Evolutionary conservation across 2,797 vertebrate genomes (phyloP), one percentile per base, ranked within the genome.

Genomic region (Harpagifer antarcticus): DNA sequence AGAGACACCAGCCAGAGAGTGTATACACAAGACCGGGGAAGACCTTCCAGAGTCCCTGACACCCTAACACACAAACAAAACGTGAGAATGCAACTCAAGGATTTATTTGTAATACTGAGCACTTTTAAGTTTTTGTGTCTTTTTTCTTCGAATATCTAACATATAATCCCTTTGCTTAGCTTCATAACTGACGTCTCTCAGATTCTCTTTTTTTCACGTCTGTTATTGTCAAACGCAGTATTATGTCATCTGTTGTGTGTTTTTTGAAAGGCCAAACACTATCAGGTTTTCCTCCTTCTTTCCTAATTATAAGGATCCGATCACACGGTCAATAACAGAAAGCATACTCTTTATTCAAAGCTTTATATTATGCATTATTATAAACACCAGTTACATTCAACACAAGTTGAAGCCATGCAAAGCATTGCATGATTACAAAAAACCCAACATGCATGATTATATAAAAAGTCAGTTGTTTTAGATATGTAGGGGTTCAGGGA

Each of bases 311-410:
- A 85, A 76, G 76, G 56, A 87, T 53, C n/a, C 47, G 68, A 62
- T 65, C 56, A 85, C 72, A 86, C 70, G 48, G 48, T 65, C 45
- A 57, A 56, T 74, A 64, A 88, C 68, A 83, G 82, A 91, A 88
- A 88, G 69, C 56, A 76, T 68, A 37, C 16, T 91, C 72, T 95
- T 95, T 94, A 94, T 95, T 93, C 37, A 84, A 79, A 59, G 74
- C 62, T 84, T 68, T 88, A 91, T 89, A 89, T 92, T 88, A 89
- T 70, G 54, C 76, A 81, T 77, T 54, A 79, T 80, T 83, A 86
- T 82, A 88, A 90, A 90, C 82, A 88, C 81, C 77, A 88, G 62
- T 86, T 83, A 75, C 74, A 82, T 43, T 81, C 61, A 83, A 78
- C 74, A 85, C 56, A 88, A 79, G 48, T 62, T 45, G 62, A 82